These are phyloP conservation scores for Harpalus rufipes DNA, from an alignment of 2,888 invertebrate genomes.

Conservation along the genomic window DNA sequence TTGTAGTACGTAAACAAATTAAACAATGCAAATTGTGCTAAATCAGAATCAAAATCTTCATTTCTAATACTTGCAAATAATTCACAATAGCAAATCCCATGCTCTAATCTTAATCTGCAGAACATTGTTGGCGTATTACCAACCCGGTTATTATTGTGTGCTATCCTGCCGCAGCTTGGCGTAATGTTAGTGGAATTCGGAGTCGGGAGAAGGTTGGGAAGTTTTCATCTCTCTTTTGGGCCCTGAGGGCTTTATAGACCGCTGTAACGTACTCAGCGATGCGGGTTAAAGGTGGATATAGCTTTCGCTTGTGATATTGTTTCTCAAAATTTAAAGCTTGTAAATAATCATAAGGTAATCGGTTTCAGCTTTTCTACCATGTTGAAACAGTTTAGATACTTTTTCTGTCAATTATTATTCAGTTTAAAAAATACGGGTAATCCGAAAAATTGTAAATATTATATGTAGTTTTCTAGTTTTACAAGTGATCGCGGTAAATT, in stretches of 20 bases:
- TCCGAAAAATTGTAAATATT: no score
- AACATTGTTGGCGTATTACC: conserved; percentile 1
- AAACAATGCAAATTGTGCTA: background rate
- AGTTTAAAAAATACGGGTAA: no score
- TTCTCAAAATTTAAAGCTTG: conserved; percentile 1
- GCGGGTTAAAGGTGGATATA: conserved; percentile 14
- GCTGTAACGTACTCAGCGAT: conserved; percentile 1
- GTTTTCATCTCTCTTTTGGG: conserved; percentile 23
- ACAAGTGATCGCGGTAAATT: no score
- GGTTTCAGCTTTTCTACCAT: background rate
- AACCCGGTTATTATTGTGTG: conserved; percentile 6
- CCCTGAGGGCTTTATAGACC: conserved; percentile 22
- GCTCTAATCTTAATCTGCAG: background rate
- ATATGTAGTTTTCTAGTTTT: no score
- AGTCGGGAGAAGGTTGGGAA: conserved; percentile 20
- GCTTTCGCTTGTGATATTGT: conserved; percentile 25
- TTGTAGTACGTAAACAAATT: background rate
- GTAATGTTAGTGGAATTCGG: conserved; percentile 8
- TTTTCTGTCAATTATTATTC: no score
- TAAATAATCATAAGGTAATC: conserved; percentile 10
- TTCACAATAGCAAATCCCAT: background rate
- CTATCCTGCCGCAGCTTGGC: background rate
- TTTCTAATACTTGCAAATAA: background rate
- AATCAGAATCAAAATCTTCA: background rate
- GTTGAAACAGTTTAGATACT: background rate